Evolutionary conservation across 2,113 vertebrate genomes (phyloP).

Genomic region (Grantiella picta): DNA sequence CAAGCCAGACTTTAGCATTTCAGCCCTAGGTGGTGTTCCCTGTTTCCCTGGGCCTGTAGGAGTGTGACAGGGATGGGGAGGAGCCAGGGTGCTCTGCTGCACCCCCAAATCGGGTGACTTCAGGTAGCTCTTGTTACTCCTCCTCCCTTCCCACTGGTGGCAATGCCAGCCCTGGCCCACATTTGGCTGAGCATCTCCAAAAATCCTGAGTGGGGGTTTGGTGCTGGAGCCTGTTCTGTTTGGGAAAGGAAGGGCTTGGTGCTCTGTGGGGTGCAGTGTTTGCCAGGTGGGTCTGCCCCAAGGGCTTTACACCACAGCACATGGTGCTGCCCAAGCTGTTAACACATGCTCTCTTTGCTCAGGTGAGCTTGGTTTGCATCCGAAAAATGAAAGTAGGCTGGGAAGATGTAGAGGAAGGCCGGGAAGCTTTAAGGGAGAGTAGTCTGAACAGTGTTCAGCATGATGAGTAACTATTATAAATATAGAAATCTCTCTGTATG

Average conservation of each 20-base stretch:
- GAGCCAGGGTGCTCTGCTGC: background rate
- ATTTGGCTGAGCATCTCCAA: background rate
- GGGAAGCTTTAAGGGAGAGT: background rate
- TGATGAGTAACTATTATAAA: background rate
- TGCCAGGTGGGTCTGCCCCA: background rate
- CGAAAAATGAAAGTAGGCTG: background rate
- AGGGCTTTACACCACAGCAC: background rate
- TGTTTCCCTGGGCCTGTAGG: background rate
- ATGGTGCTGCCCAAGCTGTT: rapidly evolving
- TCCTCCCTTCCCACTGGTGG: background rate
- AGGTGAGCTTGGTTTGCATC: background rate
- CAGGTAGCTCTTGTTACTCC: background rate
- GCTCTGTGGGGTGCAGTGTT: background rate
- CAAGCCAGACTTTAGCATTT: background rate
- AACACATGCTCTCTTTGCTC: rapidly evolving
- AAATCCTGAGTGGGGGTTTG: rapidly evolving
- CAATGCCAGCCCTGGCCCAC: rapidly evolving
- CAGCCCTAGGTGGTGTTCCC: background rate
- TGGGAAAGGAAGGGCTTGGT: background rate
- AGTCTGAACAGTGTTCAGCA: rapidly evolving
- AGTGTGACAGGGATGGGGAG: background rate
- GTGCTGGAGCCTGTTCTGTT: background rate
- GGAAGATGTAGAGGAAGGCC: background rate
- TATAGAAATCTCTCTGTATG: rapidly evolving
- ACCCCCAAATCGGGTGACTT: rapidly evolving